Percentiles rank a stretch among this genome's conserved stretches.
These are phyloP conservation scores for Rhincodon typus DNA, from an alignment of 2,797 vertebrate species.

Conservation along the genomic window DNA sequence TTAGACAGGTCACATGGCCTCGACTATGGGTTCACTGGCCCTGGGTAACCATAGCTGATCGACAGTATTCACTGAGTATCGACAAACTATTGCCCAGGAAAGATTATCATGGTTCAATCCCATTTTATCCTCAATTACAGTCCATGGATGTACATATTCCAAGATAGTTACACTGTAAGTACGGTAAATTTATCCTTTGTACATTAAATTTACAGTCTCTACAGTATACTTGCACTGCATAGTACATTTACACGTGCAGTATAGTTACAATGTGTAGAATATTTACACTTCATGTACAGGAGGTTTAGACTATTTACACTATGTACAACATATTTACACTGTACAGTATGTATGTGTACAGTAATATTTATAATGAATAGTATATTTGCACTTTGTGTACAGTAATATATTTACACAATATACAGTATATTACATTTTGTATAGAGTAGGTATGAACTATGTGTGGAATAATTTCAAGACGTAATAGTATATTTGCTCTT, in stretches of 20 bases:
- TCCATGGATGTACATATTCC: not conserved
- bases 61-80: not conserved
- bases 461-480: too few species aligned
- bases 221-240: not conserved
- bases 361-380: too few species aligned
- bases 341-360: too few species aligned
- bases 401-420: too few species aligned
- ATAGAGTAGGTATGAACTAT: too few species aligned
- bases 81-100: not conserved
- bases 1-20: not conserved
- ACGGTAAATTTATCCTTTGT: not conserved
- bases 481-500: too few species aligned
- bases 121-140: not conserved
- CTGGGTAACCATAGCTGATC: not conserved
- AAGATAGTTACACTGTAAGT: not conserved
- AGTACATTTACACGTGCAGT: not conserved
- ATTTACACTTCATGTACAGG: too few species aligned
- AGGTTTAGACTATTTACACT: not conserved
- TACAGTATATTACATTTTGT: too few species aligned
- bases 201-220: not conserved
- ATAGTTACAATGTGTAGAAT: not conserved
- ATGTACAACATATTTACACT: not conserved
- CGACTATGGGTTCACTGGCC: not conserved
- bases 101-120: not conserved
- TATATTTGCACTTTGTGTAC: too few species aligned